Evolutionary conservation across 2,113 vertebrate genomes (phyloP).

Genomic region (Tragelaphus strepsiceros): DNA sequence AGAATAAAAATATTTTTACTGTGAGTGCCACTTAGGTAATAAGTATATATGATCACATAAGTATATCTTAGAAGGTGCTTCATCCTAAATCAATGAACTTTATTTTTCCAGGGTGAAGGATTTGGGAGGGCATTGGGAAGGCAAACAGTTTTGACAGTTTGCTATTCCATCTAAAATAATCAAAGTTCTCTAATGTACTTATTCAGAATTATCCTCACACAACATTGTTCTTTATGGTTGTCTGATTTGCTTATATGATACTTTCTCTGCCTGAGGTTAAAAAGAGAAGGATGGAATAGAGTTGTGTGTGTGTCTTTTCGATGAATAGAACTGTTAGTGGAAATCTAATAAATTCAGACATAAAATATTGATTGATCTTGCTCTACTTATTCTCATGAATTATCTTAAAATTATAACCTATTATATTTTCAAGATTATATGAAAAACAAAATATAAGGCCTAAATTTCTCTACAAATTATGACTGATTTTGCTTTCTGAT

Average conservation of each 20-base stretch:
- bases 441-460: slow-evolving; percentile 56
- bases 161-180: slow-evolving; percentile 43
- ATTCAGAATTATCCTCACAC: slow-evolving; percentile 45
- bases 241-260: slow-evolving; percentile 51
- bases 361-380: slow-evolving; percentile 76
- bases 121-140: accelerated
- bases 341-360: slow-evolving; percentile 73
- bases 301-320: slow-evolving; percentile 45
- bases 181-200: slow-evolving; percentile 32
- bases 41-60: background rate
- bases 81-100: background rate
- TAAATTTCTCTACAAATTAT: slow-evolving; percentile 33
- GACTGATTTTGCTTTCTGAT: slow-evolving; percentile 20
- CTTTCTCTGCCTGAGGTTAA: slow-evolving; percentile 11
- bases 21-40: background rate
- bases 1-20: slow-evolving; percentile 28
- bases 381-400: slow-evolving; percentile 57
- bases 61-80: background rate
- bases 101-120: background rate
- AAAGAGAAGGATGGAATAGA: slow-evolving; percentile 43
- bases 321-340: slow-evolving; percentile 66
- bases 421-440: slow-evolving; percentile 27
- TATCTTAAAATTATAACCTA: slow-evolving; percentile 46
- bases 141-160: background rate
- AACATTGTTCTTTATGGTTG: slow-evolving; percentile 67